phyloP scores from a whole-genome alignment of 2,888 invertebrate genomes.

The Pterobdella sp. region DNA sequence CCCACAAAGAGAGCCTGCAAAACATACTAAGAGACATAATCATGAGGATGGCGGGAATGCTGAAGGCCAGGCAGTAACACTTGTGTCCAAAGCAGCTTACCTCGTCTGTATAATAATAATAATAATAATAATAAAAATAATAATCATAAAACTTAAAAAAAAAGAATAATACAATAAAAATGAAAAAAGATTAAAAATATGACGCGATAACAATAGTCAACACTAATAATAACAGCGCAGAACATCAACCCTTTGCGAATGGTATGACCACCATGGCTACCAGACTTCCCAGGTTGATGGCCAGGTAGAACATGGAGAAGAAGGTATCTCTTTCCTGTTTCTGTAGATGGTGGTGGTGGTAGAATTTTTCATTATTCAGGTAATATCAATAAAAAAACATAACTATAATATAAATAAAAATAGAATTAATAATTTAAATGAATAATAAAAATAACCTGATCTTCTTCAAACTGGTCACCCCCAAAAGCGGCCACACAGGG shows the following conservation, averaged over 20 bases:
- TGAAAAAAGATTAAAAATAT: no score
- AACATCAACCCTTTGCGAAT: slow-evolving; percentile 68
- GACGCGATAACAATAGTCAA: no score
- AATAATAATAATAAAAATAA: background rate
- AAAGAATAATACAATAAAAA: no score
- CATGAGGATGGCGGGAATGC: slow-evolving; percentile 80
- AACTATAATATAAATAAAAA: no score
- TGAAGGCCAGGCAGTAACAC: slow-evolving; percentile 63
- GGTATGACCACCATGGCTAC: slow-evolving; percentile 82
- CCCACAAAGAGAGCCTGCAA: background rate
- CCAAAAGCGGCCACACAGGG: slow-evolving; percentile 92
- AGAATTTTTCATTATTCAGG: no score
- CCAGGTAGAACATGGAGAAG: slow-evolving; percentile 88
- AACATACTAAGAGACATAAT: slow-evolving; percentile 60
- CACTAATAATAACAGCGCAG: no score
- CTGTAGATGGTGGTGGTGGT: background rate
- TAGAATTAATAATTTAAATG: no score
- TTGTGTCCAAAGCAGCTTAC: slow-evolving; percentile 44
- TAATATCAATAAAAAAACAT: no score
- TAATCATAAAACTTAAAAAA: no score
- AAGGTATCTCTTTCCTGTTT: slow-evolving; percentile 66
- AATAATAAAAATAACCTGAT: slow-evolving; percentile 48
- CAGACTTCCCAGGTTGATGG: slow-evolving; percentile 79
- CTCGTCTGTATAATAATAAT: slow-evolving; percentile 12
- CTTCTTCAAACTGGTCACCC: slow-evolving; percentile 74